Conservation (phyloP, 2,888 invertebrate species). For the Ichneumon xanthorius region DNA sequence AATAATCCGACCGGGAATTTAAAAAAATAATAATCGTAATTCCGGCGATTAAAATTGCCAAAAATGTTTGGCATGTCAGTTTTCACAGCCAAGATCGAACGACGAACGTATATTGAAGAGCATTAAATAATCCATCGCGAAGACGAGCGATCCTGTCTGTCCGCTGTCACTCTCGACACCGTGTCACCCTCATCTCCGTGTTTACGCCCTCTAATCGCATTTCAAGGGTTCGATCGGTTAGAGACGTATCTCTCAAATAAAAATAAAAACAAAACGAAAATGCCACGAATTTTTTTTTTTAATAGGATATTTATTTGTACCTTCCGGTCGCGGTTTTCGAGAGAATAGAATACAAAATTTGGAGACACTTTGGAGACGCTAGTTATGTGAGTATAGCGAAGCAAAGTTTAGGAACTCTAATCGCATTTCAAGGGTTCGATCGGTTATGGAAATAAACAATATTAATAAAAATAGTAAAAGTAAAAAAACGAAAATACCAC, state of each 20-base stretch:
- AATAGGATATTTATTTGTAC: background rate
- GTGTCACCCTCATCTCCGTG: conserved; percentile 63
- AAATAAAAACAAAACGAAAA: conserved; percentile 10
- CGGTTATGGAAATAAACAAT: conserved; percentile 72
- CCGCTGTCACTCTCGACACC: conserved; percentile 68
- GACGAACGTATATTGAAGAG: conserved; percentile 3
- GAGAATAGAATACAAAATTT: conserved; percentile 29
- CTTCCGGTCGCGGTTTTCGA: background rate
- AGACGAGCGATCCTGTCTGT: conserved; percentile 63
- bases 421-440: conserved; percentile 54
- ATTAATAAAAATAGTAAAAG: background rate
- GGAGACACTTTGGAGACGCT: too few species aligned
- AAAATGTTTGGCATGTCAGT: background rate
- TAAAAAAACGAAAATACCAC: background rate
- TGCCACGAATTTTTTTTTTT: background rate
- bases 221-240: conserved; percentile 77
- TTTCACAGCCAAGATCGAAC: background rate
- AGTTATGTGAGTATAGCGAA: conserved; percentile 22
- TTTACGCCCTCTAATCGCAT: conserved; percentile 79
- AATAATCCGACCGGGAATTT: background rate
- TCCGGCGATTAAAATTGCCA: background rate
- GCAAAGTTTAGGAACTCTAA: background rate
- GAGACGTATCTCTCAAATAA: conserved; percentile 52
- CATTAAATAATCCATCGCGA: conserved; percentile 38
- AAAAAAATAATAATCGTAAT: too few species aligned